Conservation (phyloP, 2,888 invertebrate genomes). For the Meandrusa payeni region DNA sequence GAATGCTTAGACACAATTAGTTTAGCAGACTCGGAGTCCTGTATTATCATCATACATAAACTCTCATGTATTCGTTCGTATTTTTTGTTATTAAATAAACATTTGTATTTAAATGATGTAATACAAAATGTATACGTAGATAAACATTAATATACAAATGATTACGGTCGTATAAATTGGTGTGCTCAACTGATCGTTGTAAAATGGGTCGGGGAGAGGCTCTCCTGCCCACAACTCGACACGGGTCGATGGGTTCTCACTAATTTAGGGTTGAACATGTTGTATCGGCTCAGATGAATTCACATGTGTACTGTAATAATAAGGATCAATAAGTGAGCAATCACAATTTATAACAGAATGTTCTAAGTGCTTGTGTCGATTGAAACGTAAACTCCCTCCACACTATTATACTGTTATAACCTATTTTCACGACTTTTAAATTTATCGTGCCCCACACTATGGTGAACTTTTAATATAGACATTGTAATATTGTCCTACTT, state of each 20-base stretch:
- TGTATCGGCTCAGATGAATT: background rate
- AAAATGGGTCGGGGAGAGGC: conserved; percentile 9
- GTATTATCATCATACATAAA: too few relatives aligned
- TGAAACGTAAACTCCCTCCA: conserved; percentile 1
- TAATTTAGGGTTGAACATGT: conserved; percentile 9
- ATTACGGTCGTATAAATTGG: conserved; percentile 12
- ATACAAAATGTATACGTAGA: too few relatives aligned
- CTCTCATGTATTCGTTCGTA: too few relatives aligned
- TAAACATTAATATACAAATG: background rate
- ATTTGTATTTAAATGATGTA: too few relatives aligned
- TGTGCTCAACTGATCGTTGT: conserved; percentile 12
- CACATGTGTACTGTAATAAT: conserved; percentile 11
- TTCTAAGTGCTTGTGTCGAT: background rate
- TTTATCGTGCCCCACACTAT: conserved; percentile 25
- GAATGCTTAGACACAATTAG: too few relatives aligned
- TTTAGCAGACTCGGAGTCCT: too few relatives aligned
- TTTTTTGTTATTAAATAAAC: too few relatives aligned
- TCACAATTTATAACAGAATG: conserved; percentile 8
- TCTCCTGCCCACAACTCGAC: conserved; percentile 1
- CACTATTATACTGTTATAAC: conserved; percentile 5
- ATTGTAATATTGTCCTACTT: conserved; percentile 18
- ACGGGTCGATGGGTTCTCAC: conserved; percentile 6
- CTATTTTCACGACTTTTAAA: conserved; percentile 17
- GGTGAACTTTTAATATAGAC: conserved; percentile 14
- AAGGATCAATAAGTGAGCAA: conserved; percentile 16